Conservation (phyloP, 2,888 invertebrate species). For the Scaptodrosophila latifasciaeformis region DNA sequence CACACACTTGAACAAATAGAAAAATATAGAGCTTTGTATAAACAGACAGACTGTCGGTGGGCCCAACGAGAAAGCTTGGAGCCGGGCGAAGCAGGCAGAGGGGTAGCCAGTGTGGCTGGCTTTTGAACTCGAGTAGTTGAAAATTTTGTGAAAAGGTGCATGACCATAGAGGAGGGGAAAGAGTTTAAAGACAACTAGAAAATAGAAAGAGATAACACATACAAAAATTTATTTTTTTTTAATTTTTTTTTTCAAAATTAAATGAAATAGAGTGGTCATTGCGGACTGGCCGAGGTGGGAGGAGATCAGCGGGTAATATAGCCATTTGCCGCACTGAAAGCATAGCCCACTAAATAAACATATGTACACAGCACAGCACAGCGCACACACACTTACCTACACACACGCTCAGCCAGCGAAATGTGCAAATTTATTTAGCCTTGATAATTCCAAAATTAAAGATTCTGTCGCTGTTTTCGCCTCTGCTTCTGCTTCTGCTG, state of each 20-base stretch:
- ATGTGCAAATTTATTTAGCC: slow-evolving; percentile 66
- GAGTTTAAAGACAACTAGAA: too few relatives aligned
- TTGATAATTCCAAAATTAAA: slow-evolving; percentile 56
- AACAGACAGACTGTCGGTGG: too few relatives aligned
- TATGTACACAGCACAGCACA: neutral
- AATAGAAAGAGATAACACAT: neutral
- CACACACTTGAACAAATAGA: too few relatives aligned
- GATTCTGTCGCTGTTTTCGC: slow-evolving; percentile 16
- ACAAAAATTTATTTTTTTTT: too few relatives aligned
- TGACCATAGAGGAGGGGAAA: too few relatives aligned
- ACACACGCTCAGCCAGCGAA: slow-evolving; percentile 16
- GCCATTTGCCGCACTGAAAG: too few relatives aligned
- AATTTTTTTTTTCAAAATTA: too few relatives aligned
- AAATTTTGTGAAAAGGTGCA: neutral
- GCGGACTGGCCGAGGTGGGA: too few relatives aligned
- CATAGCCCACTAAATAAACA: neutral
- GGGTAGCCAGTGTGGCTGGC: slow-evolving; percentile 17
- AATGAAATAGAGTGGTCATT: too few relatives aligned
- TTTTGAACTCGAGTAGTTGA: slow-evolving; percentile 38
- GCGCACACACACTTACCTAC: neutral
- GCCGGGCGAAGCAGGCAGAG: too few relatives aligned
- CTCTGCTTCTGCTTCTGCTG: neutral
- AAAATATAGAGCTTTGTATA: too few relatives aligned
- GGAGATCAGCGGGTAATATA: neutral
- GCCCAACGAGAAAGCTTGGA: too few relatives aligned